Evolutionary conservation across 2,113 vertebrate genomes (phyloP).

Genomic region (Ivindomyrus marchei): DNA sequence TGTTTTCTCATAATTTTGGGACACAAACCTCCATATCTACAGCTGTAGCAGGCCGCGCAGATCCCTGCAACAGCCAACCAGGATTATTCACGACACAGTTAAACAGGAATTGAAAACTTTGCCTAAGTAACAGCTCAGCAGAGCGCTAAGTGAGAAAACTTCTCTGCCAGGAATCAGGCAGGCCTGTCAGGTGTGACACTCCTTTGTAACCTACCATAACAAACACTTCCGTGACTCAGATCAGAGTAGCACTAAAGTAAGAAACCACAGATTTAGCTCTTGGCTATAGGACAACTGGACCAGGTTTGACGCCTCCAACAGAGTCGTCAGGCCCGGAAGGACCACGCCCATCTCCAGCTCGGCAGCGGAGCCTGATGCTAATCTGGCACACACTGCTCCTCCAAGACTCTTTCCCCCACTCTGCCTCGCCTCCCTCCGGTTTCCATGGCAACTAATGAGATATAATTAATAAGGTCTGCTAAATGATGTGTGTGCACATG

Average conservation of each 20-base stretch:
- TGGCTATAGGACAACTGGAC: background rate
- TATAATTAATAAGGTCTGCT: slow-evolving; percentile 68
- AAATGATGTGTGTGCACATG: slow-evolving; percentile 45
- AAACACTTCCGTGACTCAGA: background rate
- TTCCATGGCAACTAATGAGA: slow-evolving; percentile 72
- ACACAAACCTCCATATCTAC: background rate
- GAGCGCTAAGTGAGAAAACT: background rate
- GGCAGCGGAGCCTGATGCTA: slow-evolving; percentile 52
- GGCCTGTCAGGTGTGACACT: background rate
- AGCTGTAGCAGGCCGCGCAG: background rate
- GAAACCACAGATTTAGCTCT: background rate
- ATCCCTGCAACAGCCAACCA: background rate
- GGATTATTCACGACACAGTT: background rate
- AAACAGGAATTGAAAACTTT: slow-evolving; percentile 3
- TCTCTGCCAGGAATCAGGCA: background rate
- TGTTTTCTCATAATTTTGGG: background rate
- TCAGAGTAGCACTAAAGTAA: background rate
- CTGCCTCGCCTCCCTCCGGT: slow-evolving; percentile 54
- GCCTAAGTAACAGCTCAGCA: background rate
- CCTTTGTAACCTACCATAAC: background rate
- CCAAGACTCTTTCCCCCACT: slow-evolving; percentile 45
- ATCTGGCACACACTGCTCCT: slow-evolving; percentile 63
- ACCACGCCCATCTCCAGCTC: slow-evolving; percentile 14
- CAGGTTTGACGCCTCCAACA: background rate
- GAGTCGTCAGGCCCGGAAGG: slow-evolving; percentile 14